These are phyloP conservation scores for Sarcophaga bullata DNA, from an alignment of 1,140 invertebrate genomes.

Conservation along the genomic window DNA sequence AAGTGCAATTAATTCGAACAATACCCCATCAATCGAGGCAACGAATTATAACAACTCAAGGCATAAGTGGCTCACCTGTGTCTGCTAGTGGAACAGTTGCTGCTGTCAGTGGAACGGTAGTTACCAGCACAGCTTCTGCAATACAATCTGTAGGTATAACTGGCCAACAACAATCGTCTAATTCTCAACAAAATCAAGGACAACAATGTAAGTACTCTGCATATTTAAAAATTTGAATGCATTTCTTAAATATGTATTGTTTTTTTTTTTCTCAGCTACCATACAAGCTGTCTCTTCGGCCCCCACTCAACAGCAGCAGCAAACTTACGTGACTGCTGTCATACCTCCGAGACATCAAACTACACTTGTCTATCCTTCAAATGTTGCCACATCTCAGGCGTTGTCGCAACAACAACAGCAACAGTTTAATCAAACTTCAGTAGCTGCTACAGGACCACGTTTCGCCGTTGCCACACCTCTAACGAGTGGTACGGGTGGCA, in stretches of 20 bases:
- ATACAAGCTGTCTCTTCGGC: slow-evolving; percentile 43
- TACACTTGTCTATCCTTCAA: slow-evolving; percentile 62
- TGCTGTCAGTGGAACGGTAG: slow-evolving; percentile 45
- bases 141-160: slow-evolving; percentile 4
- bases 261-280: slow-evolving; percentile 42
- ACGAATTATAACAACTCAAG: slow-evolving; percentile 61
- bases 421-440: slow-evolving; percentile 56
- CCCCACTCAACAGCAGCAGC: slow-evolving; percentile 48
- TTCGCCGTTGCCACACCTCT: slow-evolving; percentile 61
- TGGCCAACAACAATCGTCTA: slow-evolving; percentile 40
- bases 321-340: slow-evolving; percentile 59
- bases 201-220: slow-evolving; percentile 43
- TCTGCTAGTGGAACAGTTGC: slow-evolving; percentile 47
- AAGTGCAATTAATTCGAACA: slow-evolving; percentile 61
- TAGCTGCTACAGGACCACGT: slow-evolving; percentile 46
- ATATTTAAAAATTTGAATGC: slow-evolving; percentile 1
- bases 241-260: slow-evolving; percentile 30
- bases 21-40: slow-evolving; percentile 58
- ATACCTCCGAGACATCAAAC: slow-evolving; percentile 62
- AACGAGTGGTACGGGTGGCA: slow-evolving; percentile 37
- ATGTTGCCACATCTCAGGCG: slow-evolving; percentile 53
- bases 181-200: slow-evolving; percentile 44
- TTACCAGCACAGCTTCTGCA: slow-evolving; percentile 50
- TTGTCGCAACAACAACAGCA: slow-evolving; percentile 49
- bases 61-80: slow-evolving; percentile 43